Base-by-base conservation (phyloP, 1,140 invertebrate species). In the Neodiprion fabricii region DNA sequence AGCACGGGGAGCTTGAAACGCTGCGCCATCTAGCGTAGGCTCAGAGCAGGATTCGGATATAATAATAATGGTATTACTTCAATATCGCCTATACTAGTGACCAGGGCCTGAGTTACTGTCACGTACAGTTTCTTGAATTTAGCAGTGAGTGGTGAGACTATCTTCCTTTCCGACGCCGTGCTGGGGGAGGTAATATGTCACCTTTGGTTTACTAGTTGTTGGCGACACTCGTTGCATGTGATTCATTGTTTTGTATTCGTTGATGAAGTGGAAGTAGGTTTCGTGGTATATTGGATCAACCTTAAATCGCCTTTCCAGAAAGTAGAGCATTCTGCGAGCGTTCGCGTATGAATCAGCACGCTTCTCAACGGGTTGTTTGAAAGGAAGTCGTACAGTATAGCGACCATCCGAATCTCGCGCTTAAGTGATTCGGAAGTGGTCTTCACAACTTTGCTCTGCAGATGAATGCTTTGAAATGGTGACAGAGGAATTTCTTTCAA, bases 111-210 rank as follows among this genome's bases (percentile, higher is more conserved):
- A 21, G 17, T 21, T 21, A 21, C 17, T 21, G 17, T 21, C 17
- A 21, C 17, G 75, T 12, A 79, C 9, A 7, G 53, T 1, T 49
- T 81, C 75, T 53, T 82, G 75, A 49, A 86, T 84, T 53, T 74
- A 48, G 5, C 75, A 70, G 1, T 83, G 84, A 0, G 85, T 83
- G 0, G 79, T 85, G 4, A 50, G 23, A 12, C 78, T 80, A 48
- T 74, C 70, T 72, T 80, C 68, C 14, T 79, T 71, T 10, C 82
- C 40, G 7, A 85, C 79, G 1, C 80, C 79, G 69, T 85, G 85
- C 75, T 85, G 81, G 23, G 82, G 83, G 61, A 83, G 74, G 74
- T 85, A 86, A 21, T 21, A 21, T 21, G 70, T 10, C 23, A 7
- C 74, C 9, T 53, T n/a, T 12, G 48, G 21, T 14, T 75, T 49